These are phyloP conservation scores for Etheostoma nigrum DNA, from an alignment of 2,797 vertebrate genomes.

Conservation along the genomic window DNA sequence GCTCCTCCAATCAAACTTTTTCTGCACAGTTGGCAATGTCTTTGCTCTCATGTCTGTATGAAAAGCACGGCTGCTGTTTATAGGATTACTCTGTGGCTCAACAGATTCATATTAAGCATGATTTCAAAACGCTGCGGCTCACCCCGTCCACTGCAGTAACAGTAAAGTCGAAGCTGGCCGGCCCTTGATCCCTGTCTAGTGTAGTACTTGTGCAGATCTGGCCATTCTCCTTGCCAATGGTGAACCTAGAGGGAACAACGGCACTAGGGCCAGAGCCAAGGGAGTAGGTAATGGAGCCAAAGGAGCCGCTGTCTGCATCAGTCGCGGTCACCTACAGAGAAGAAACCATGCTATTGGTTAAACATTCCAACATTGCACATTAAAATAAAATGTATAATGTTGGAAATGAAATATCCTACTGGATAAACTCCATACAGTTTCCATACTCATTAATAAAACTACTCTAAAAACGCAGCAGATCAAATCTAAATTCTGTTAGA, in stretches of 20 bases:
- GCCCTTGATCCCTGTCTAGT: slow-evolving; percentile 94
- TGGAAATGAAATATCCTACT: slow-evolving; percentile 30
- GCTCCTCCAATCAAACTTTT: slow-evolving; percentile 53
- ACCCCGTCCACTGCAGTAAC: slow-evolving; percentile 96
- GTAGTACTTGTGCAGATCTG: slow-evolving; percentile 90
- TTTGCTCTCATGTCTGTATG: slow-evolving; percentile 57
- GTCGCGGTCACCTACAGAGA: slow-evolving; percentile 91
- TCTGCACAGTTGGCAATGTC: slow-evolving; percentile 56
- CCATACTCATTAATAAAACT: slow-evolving; percentile 44
- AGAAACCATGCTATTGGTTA: slow-evolving; percentile 49
- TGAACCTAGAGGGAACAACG: slow-evolving; percentile 87
- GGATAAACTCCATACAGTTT: slow-evolving; percentile 42
- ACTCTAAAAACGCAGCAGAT: slow-evolving; percentile 45
- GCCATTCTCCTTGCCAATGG: slow-evolving; percentile 89
- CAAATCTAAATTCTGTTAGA: slow-evolving; percentile 49
- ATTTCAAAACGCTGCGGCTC: slow-evolving; percentile 74
- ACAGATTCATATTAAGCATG: slow-evolving; percentile 69
- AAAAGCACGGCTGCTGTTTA: slow-evolving; percentile 66
- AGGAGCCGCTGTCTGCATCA: slow-evolving; percentile 91
- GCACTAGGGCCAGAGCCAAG: slow-evolving; percentile 89
- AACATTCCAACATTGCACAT: slow-evolving; percentile 36
- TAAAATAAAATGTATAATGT: slow-evolving; percentile 29
- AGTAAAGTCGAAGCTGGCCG: slow-evolving; percentile 90
- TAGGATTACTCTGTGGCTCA: slow-evolving; percentile 67
- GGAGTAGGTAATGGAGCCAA: slow-evolving; percentile 92